phyloP scores from a whole-genome alignment of 2,113 vertebrate species.

The Carettochelys insculpta region DNA sequence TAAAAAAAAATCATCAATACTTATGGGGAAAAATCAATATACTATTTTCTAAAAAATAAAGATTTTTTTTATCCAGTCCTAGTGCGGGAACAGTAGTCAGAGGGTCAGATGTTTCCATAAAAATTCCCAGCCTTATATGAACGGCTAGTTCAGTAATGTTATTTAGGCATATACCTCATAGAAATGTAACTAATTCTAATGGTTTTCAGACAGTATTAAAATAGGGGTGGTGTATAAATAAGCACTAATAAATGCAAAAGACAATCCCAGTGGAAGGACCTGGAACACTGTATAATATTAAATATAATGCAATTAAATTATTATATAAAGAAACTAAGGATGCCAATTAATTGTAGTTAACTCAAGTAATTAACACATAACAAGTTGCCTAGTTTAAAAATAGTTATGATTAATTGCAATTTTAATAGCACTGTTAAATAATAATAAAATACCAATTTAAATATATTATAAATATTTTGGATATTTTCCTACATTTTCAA shows the following conservation, averaged over 20 bases:
- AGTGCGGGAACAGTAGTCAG: not conserved
- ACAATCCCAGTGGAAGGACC: not conserved
- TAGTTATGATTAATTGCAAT: no score
- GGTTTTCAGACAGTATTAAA: not conserved
- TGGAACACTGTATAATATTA: not conserved
- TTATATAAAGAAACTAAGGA: not conserved
- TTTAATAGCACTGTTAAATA: no score
- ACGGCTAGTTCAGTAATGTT: not conserved
- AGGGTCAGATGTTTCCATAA: not conserved
- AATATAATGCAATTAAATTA: not conserved
- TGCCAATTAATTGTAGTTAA: no score
- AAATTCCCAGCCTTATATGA: not conserved
- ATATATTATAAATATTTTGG: no score
- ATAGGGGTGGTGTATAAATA: not conserved
- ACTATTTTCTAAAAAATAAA: not conserved
- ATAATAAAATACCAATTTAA: no score
- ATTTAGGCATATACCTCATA: not conserved
- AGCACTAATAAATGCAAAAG: not conserved
- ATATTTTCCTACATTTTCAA: no score
- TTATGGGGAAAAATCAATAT: accelerated
- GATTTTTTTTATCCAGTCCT: not conserved
- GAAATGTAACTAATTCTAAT: not conserved
- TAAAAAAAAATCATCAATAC: not conserved
- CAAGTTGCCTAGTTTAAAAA: no score
- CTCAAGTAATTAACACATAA: no score